Conservation (phyloP, 2,888 invertebrate species). For the Drosophila tripunctata region DNA sequence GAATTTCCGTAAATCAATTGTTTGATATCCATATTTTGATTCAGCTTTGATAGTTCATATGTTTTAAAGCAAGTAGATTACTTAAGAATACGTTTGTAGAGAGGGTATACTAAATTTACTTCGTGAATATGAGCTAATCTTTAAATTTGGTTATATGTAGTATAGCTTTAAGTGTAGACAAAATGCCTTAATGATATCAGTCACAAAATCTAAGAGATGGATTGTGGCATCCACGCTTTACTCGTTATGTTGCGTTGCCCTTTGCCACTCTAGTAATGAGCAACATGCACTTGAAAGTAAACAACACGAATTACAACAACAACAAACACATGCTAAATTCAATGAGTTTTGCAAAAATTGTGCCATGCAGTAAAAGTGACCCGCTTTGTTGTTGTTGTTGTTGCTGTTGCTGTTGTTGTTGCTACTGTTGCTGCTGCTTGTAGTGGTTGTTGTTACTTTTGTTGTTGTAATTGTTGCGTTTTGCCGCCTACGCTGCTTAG, state of each 20-base stretch:
- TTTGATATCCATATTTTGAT: too few species aligned
- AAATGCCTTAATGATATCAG: too few species aligned
- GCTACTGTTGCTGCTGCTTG: conserved; percentile 23
- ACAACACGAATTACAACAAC: conserved; percentile 1
- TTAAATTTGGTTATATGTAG: too few species aligned
- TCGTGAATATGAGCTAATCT: too few species aligned
- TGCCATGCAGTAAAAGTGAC: conserved; percentile 62
- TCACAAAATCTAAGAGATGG: too few species aligned
- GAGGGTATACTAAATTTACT: too few species aligned
- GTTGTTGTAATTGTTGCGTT: conserved; percentile 68
- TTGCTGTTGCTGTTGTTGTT: conserved; percentile 38
- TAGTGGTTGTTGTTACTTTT: conserved; percentile 1
- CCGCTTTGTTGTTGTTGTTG: conserved; percentile 31
- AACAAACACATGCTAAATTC: conserved; percentile 50
- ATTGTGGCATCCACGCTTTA: conserved; percentile 4
- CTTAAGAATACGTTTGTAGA: too few species aligned
- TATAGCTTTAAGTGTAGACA: too few species aligned
- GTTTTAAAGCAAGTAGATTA: too few species aligned
- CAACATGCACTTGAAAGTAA: conserved; percentile 53
- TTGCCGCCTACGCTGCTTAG: conserved; percentile 57
- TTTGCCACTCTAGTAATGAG: conserved; percentile 15
- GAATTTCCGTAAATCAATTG: too few species aligned
- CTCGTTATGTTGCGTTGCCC: conserved; percentile 10
- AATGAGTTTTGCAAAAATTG: conserved; percentile 59
- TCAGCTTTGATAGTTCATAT: too few species aligned